Evolutionary conservation across 2,113 vertebrate genomes (phyloP).

Genomic region (Neoarius graeffei): DNA sequence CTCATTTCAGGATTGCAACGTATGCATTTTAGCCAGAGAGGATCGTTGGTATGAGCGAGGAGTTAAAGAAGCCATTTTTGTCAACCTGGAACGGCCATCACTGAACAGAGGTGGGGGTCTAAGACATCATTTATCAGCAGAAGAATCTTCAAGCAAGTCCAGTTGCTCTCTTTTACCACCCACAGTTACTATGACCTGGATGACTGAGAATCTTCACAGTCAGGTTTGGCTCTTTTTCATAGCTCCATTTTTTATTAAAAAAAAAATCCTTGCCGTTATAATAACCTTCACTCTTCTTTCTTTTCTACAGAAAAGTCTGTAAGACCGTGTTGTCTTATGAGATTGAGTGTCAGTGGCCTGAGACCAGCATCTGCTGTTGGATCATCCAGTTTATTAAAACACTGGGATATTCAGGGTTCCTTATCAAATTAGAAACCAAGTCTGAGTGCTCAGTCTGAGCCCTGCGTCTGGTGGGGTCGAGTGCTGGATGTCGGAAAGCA

Average conservation of each 20-base stretch:
- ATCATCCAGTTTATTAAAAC: constrained; percentile 26
- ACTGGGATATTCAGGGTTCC: neutral
- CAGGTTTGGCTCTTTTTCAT: neutral
- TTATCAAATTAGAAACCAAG: constrained; percentile 10
- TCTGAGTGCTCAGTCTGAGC: constrained; percentile 10
- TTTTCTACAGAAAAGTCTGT: neutral
- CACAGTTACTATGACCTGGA: too few relatives aligned
- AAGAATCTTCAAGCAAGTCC: too few relatives aligned
- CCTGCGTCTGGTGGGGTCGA: neutral
- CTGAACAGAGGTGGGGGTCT: too few relatives aligned
- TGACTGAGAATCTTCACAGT: too few relatives aligned
- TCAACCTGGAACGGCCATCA: too few relatives aligned
- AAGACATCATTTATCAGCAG: too few relatives aligned
- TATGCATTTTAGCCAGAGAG: too few relatives aligned
- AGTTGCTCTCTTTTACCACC: too few relatives aligned
- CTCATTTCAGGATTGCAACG: too few relatives aligned
- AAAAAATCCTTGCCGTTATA: neutral
- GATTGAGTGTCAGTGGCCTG: neutral
- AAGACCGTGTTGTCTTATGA: neutral
- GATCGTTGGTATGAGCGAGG: too few relatives aligned
- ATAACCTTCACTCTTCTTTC: too few relatives aligned
- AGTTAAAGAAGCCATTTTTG: too few relatives aligned
- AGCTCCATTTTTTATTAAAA: neutral
- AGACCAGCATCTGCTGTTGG: neutral
- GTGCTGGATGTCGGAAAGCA: neutral